phyloP scores from a whole-genome alignment of 1,140 invertebrate species.

The Penaeus japonicus region DNA sequence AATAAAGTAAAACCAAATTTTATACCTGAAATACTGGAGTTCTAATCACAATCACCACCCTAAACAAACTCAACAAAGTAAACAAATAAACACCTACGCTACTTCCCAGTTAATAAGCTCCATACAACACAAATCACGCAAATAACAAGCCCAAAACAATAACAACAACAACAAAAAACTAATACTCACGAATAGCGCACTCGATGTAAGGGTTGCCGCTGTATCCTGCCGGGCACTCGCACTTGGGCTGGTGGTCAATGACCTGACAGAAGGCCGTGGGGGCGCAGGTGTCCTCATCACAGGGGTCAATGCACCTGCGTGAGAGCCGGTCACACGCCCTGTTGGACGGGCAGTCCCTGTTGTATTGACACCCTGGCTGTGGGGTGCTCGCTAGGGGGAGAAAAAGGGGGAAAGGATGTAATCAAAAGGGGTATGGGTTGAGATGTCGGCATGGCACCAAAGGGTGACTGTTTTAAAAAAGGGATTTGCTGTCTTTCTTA shows the following conservation, averaged over 20 bases:
- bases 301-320: slow-evolving; percentile 82
- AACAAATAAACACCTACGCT: no score
- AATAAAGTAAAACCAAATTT: no score
- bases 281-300: slow-evolving; percentile 67
- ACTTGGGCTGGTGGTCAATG: slow-evolving; percentile 60
- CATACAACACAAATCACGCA: neutral
- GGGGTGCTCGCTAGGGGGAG: slow-evolving; percentile 43
- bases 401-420: neutral
- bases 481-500: no score
- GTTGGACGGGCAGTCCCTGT: slow-evolving; percentile 85
- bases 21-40: no score
- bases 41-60: no score
- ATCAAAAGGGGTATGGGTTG: neutral
- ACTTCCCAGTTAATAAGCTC: no score
- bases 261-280: slow-evolving; percentile 61
- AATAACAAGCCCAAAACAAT: neutral
- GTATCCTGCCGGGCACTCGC: slow-evolving; percentile 61
- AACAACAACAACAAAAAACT: neutral
- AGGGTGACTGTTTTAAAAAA: no score
- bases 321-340: slow-evolving; percentile 86
- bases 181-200: slow-evolving; percentile 60
- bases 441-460: neutral
- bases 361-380: slow-evolving; percentile 77
- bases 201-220: slow-evolving; percentile 61
- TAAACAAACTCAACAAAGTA: no score